Evolutionary conservation across 1,140 invertebrate genomes (phyloP).

Genomic region (Lasaia peninsularis): DNA sequence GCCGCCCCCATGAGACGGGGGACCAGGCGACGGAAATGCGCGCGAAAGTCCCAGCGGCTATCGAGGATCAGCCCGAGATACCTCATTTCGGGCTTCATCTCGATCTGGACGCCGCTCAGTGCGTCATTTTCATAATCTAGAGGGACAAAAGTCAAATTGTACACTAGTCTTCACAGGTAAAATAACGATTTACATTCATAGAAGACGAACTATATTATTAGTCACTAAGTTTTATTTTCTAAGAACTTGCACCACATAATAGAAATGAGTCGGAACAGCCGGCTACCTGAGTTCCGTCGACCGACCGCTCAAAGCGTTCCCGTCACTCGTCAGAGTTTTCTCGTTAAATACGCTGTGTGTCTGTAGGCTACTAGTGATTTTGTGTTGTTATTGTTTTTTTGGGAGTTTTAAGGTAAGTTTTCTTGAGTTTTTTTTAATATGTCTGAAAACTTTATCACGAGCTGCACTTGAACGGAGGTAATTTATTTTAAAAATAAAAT

Average conservation of each 20-base stretch:
- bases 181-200: too few relatives aligned
- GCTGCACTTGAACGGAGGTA: background rate
- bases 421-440: conserved; percentile 1
- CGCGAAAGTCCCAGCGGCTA: too few relatives aligned
- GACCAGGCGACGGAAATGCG: too few relatives aligned
- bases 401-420: background rate
- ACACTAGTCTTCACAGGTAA: background rate
- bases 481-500: background rate
- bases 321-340: background rate
- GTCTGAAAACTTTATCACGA: conserved; percentile 5
- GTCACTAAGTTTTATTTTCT: too few relatives aligned
- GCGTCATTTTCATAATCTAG: too few relatives aligned
- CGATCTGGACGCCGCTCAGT: too few relatives aligned
- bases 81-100: too few relatives aligned
- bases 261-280: background rate
- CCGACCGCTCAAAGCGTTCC: background rate
- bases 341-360: background rate
- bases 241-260: background rate
- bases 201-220: too few relatives aligned
- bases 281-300: background rate
- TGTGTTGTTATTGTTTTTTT: background rate
- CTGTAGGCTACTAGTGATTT: background rate
- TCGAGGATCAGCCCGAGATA: too few relatives aligned
- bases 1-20: too few relatives aligned
- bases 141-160: background rate